Evolutionary conservation across 1,140 invertebrate species (phyloP), one percentile per base, ranked within the genome.

Genomic region (Trichonephila clavipes): DNA sequence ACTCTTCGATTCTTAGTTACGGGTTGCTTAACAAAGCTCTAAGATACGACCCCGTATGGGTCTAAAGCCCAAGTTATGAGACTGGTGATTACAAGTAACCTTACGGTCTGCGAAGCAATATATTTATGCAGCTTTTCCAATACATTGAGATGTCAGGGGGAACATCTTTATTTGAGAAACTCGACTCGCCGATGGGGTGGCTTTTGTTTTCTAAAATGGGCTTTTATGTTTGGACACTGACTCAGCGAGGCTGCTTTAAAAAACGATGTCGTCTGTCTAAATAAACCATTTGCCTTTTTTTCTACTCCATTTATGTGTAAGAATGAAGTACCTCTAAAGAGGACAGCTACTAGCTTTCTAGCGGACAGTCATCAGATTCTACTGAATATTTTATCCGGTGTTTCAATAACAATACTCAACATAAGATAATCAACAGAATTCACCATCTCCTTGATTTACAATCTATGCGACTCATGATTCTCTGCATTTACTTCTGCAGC

Each of bases 101-200:
- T 72, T 24, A 89, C 66, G 88, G 19, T 89, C 88, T 89, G 62
- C 3, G 24, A 59, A 89, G 62, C 88, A 89, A n/a, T n/a, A 62
- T 58, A 82, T 82, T 90, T 81, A 82, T 90, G 69, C 21, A 18
- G n/a, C 69, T 82, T 82, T 90, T 90, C 72, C 89, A 19, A 90
- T 82, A 90, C 89, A 90, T 82, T 90, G 72, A 69, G 21, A 21
- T 59, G 88, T 72, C 88, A 89, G 34, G 44, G 14, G 21, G 64
- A 14, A 34, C 12, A 64, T 40, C 86, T 89, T 89, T 89, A 89
- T 89, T 89, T 77, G 88, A n/a, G 64, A 24, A 69, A n/a, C 24
- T 85, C 51, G 12, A 61, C 83, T 85, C n/a, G 2, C 34, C n/a
- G 24, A 69, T 69, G 66, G 34, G 24, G 44, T 40, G 34, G 61